Evolutionary conservation across 2,113 vertebrate genomes (phyloP).

Genomic region (Pomatorhinus ruficollis): DNA sequence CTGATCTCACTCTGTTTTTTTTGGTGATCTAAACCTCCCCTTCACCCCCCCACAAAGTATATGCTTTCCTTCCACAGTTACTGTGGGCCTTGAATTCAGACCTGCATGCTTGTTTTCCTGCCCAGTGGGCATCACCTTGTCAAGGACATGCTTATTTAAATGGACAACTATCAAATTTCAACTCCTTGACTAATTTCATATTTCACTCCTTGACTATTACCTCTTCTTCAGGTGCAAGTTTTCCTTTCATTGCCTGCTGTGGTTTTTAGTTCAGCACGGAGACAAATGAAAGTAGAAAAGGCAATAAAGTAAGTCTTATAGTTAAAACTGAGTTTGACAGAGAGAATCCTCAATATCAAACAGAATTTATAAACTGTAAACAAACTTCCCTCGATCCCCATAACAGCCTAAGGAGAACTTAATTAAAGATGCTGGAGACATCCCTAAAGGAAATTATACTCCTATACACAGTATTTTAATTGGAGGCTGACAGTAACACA

Average conservation of each 20-base stretch:
- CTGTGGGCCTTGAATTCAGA: neutral
- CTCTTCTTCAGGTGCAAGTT: neutral
- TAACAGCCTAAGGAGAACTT: neutral
- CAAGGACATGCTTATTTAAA: neutral
- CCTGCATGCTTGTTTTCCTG: neutral
- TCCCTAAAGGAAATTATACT: neutral
- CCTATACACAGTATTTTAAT: neutral
- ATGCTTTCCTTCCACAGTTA: neutral
- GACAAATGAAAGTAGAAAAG: neutral
- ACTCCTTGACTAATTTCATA: no score
- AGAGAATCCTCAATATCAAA: neutral
- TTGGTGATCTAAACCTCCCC: neutral
- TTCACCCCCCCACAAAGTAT: neutral
- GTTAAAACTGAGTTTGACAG: neutral
- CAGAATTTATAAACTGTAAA: conserved; percentile 19
- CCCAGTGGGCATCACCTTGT: neutral
- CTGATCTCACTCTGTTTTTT: neutral
- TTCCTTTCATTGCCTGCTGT: neutral
- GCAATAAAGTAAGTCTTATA: neutral
- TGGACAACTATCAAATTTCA: neutral
- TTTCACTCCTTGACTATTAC: neutral
- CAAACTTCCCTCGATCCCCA: neutral
- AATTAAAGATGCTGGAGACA: neutral
- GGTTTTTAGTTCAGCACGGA: neutral
- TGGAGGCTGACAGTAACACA: neutral